Evolutionary conservation across 2,113 vertebrate species (phyloP).

Genomic region (Syrmaticus mikado): DNA sequence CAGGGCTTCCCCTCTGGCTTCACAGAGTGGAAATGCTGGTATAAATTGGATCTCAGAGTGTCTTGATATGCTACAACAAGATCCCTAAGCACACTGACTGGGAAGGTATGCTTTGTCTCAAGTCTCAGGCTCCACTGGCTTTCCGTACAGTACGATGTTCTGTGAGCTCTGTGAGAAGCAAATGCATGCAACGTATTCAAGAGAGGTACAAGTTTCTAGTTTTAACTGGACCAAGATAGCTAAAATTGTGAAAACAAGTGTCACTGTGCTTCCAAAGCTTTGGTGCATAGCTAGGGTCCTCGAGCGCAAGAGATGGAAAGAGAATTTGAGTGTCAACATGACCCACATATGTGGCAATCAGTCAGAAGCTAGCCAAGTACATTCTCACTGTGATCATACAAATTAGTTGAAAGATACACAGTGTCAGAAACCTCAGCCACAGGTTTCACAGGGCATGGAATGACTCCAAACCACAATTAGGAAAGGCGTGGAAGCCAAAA

Average conservation of each 20-base stretch:
- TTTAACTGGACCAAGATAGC: neutral
- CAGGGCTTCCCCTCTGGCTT: neutral
- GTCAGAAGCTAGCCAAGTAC: neutral
- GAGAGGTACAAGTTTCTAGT: neutral
- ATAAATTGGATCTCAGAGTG: neutral
- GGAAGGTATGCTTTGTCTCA: accelerated
- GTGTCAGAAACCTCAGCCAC: neutral
- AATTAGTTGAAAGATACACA: neutral
- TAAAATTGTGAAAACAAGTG: neutral
- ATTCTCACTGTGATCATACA: neutral
- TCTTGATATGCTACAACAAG: neutral
- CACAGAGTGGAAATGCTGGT: neutral
- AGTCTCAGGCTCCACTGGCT: neutral
- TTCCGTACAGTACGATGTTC: accelerated
- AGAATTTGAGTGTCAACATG: neutral
- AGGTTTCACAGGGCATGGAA: neutral
- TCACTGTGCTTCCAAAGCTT: neutral
- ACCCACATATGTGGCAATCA: neutral
- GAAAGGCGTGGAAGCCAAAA: neutral
- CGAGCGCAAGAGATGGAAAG: neutral
- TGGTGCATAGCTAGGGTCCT: accelerated
- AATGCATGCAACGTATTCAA: accelerated
- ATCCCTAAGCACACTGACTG: accelerated
- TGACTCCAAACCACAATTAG: neutral
- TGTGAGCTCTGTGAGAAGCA: neutral